Percentiles rank a stretch among this genome's conserved stretches.
Evolutionary conservation across 2,888 invertebrate species (phyloP).

Genomic region (Phengaris arion): DNA sequence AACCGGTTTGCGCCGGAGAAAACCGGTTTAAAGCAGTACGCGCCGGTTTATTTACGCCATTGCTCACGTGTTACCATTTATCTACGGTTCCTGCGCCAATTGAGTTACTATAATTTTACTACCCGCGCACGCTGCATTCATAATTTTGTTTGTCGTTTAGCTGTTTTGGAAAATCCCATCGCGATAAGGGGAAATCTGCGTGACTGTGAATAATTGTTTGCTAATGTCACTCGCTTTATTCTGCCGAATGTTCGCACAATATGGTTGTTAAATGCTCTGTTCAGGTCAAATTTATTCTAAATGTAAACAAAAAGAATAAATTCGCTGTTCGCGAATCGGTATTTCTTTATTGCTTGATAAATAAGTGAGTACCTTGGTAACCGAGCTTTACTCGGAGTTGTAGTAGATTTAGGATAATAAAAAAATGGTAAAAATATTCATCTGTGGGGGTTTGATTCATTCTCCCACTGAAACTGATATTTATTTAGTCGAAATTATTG

Average conservation of each 20-base stretch:
- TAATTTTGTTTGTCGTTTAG: conserved; percentile 25
- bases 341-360: too few species aligned
- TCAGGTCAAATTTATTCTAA: too few species aligned
- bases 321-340: too few species aligned
- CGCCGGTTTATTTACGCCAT: conserved; percentile 36
- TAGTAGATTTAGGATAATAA: too few species aligned
- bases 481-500: too few species aligned
- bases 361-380: too few species aligned
- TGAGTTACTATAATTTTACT: conserved; percentile 32
- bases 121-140: conserved; percentile 12
- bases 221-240: not conserved
- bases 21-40: conserved; percentile 37
- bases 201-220: conserved; percentile 26
- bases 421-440: too few species aligned
- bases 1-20: conserved; percentile 37
- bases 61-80: conserved; percentile 29
- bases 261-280: not conserved
- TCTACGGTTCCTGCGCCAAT: conserved; percentile 32
- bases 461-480: too few species aligned
- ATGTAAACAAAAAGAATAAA: too few species aligned
- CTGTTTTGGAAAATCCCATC: conserved; percentile 9
- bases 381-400: too few species aligned
- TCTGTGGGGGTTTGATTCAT: too few species aligned
- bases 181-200: conserved; percentile 1
- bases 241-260: not conserved